These are phyloP conservation scores for Hemiprocne comata DNA, from an alignment of 2,113 vertebrate genomes.

Conservation along the genomic window DNA sequence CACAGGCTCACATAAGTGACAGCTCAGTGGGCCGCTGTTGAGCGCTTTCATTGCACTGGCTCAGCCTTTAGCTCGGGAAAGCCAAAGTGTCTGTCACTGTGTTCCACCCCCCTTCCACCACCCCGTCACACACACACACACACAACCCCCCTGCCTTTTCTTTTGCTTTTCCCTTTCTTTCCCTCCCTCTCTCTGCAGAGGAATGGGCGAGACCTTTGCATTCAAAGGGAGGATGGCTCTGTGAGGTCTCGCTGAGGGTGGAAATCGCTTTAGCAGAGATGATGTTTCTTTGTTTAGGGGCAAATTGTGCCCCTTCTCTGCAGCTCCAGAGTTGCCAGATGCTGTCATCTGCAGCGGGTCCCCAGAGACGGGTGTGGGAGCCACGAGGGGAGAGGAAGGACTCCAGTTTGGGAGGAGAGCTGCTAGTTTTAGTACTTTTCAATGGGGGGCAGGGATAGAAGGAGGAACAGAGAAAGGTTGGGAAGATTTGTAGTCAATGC, in stretches of 20 bases:
- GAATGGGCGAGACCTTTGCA: constrained; percentile 71
- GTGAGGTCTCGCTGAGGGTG: constrained; percentile 69
- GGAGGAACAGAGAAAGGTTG: neutral
- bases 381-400: neutral
- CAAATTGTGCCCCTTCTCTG: constrained; percentile 43
- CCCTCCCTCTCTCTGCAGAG: constrained; percentile 51
- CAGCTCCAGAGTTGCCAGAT: constrained; percentile 35
- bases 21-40: constrained; percentile 53
- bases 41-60: constrained; percentile 63
- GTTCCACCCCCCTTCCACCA: neutral
- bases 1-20: constrained; percentile 59
- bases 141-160: constrained; percentile 14
- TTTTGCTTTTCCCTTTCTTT: constrained; percentile 58
- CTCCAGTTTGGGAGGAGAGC: neutral
- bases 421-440: constrained; percentile 1
- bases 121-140: no score
- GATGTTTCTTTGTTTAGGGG: constrained; percentile 71
- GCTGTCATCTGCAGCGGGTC: constrained; percentile 46
- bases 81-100: constrained; percentile 68
- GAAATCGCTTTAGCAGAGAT: constrained; percentile 66
- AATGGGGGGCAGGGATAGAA: neutral
- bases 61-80: constrained; percentile 55
- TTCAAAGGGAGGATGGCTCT: constrained; percentile 70
- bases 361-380: neutral
- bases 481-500: neutral